Evolutionary conservation across 2,113 vertebrate genomes (phyloP).

Genomic region (Nicator chloris): DNA sequence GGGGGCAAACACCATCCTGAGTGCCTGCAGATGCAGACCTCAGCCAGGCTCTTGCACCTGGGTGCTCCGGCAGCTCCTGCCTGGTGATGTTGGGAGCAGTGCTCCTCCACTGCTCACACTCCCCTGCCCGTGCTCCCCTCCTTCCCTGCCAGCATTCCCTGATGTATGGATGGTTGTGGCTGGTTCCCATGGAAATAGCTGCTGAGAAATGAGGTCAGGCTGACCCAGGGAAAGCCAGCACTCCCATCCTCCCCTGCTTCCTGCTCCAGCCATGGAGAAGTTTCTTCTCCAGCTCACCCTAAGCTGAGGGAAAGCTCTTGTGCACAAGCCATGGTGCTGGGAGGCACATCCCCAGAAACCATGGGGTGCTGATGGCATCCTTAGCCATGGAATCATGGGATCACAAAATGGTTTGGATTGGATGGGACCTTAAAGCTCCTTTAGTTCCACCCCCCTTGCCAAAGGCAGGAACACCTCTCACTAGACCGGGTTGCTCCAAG

Average conservation of each 20-base stretch:
- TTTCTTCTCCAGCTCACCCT: background rate
- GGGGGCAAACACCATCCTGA: background rate
- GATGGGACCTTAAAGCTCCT: background rate
- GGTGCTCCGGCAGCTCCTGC: background rate
- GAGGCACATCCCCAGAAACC: background rate
- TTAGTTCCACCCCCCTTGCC: background rate
- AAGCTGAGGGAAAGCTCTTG: background rate
- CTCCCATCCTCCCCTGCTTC: background rate
- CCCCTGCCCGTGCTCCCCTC: background rate
- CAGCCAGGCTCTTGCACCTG: background rate
- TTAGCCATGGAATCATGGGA: background rate
- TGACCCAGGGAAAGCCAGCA: background rate
- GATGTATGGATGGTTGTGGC: slow-evolving; percentile 28
- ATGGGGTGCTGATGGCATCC: background rate
- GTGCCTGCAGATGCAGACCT: background rate
- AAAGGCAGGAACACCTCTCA: background rate
- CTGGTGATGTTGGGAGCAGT: background rate
- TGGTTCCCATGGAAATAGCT: slow-evolving; percentile 19
- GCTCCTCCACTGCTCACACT: background rate
- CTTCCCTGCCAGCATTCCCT: background rate
- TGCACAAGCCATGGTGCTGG: background rate
- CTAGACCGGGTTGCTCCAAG: background rate
- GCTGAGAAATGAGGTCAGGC: slow-evolving; percentile 26
- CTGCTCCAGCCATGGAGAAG: background rate
- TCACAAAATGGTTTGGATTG: background rate